Evolutionary conservation across 2,113 vertebrate species (phyloP).

Genomic region (Proteles cristata): DNA sequence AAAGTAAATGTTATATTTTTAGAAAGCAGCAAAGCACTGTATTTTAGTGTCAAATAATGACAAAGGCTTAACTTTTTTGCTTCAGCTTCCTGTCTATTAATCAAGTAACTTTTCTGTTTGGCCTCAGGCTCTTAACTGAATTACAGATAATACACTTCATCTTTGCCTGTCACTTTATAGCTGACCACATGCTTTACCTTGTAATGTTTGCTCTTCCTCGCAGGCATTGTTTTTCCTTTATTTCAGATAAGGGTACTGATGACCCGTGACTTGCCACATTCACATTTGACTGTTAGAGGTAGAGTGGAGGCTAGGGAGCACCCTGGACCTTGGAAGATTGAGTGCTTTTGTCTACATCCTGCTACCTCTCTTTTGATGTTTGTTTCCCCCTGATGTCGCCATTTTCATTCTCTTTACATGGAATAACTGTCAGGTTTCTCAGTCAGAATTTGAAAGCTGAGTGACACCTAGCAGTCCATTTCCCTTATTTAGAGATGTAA

Average conservation of each 20-base stretch:
- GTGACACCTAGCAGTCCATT: neutral
- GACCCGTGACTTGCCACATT: neutral
- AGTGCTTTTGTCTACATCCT: neutral
- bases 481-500: neutral
- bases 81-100: neutral
- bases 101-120: neutral
- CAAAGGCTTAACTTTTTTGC: slow-evolving; percentile 12
- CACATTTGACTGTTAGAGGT: neutral
- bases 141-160: neutral
- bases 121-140: neutral
- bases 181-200: neutral
- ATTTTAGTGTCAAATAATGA: neutral
- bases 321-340: neutral
- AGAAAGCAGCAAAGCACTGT: slow-evolving; percentile 27
- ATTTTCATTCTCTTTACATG: neutral
- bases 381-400: neutral
- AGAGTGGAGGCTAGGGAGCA: neutral
- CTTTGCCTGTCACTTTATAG: neutral
- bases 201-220: slow-evolving; percentile 1
- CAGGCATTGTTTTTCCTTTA: neutral
- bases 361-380: neutral
- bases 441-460: slow-evolving; percentile 20
- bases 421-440: slow-evolving; percentile 4
- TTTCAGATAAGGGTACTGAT: slow-evolving; percentile 27
- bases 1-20: slow-evolving; percentile 37